A percentile compares a stretch with the other conserved stretches of the same genome.
phyloP scores from a whole-genome alignment of 2,888 invertebrate species.

The Andrena haemorrhoa region DNA sequence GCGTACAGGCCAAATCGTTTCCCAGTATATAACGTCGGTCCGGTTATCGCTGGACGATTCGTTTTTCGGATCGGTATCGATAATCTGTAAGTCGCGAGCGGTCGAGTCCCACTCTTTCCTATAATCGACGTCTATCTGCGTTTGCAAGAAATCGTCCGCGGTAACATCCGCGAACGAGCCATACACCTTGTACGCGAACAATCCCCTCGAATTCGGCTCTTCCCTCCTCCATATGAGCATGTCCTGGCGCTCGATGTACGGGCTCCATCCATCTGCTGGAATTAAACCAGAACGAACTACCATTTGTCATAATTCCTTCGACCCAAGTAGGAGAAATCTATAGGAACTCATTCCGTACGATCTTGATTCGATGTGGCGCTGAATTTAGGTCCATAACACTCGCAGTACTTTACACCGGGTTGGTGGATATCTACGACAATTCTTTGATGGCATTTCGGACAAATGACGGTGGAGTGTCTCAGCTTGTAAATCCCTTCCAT shows the following conservation, averaged over 20 bases:
- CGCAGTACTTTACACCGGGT: conserved; percentile 85
- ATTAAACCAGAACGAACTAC: neutral
- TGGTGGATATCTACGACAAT: conserved; percentile 83
- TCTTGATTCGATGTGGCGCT: conserved; percentile 52
- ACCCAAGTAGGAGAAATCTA: accelerated
- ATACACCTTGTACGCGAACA: conserved; percentile 95
- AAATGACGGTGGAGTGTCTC: conserved; percentile 86
- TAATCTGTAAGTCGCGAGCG: conserved; percentile 89
- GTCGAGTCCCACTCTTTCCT: conserved; percentile 93
- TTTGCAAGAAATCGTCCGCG: conserved; percentile 92
- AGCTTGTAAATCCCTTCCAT: conserved; percentile 87
- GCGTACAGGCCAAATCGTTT: conserved; percentile 94
- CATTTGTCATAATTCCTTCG: neutral
- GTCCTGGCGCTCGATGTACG: conserved; percentile 92
- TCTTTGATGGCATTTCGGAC: conserved; percentile 85
- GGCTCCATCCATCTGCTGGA: conserved; percentile 87
- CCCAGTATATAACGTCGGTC: conserved; percentile 94
- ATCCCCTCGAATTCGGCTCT: conserved; percentile 88
- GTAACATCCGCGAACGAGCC: conserved; percentile 92
- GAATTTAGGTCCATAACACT: conserved; percentile 79
- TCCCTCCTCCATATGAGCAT: conserved; percentile 93
- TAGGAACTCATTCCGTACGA: conserved; percentile 22
- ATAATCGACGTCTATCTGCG: conserved; percentile 93
- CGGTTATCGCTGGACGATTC: conserved; percentile 84
- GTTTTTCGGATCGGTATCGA: conserved; percentile 88